Evolutionary conservation across 2,888 invertebrate genomes (phyloP).

Genomic region (Quadroppia sp.): DNA sequence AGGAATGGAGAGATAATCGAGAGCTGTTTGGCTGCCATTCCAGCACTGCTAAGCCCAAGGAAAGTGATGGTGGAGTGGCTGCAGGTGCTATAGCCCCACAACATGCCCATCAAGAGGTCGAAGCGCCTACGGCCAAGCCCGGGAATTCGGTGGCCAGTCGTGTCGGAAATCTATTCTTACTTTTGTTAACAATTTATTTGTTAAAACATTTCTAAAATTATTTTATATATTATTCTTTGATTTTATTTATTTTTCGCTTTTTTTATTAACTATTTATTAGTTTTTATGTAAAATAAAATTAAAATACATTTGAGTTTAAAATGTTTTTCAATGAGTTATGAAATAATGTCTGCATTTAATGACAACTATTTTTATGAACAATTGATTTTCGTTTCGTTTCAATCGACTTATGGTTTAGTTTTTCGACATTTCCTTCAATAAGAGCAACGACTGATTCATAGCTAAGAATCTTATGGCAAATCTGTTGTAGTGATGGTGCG

Average conservation of each 20-base stretch:
- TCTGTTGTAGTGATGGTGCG: constrained; percentile 28
- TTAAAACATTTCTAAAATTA: too few relatives aligned
- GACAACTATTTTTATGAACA: neutral
- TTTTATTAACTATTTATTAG: neutral
- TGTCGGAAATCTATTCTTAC: too few relatives aligned
- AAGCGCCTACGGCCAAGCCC: too few relatives aligned
- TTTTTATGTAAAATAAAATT: neutral
- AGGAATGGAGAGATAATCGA: neutral
- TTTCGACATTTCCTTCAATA: too few relatives aligned
- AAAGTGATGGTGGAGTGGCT: too few relatives aligned
- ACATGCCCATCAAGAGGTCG: too few relatives aligned
- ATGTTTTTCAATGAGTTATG: neutral
- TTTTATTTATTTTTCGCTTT: neutral
- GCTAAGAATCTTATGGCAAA: constrained; percentile 30
- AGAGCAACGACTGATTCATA: too few relatives aligned
- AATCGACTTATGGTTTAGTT: neutral
- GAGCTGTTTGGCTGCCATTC: constrained; percentile 32
- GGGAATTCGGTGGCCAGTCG: too few relatives aligned
- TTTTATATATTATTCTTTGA: too few relatives aligned
- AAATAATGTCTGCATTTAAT: neutral
- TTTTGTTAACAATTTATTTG: too few relatives aligned
- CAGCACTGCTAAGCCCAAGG: too few relatives aligned
- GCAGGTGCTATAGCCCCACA: too few relatives aligned
- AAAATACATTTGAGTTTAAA: neutral
- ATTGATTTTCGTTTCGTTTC: neutral